A percentile compares a stretch with the other conserved stretches of the same genome.
Evolutionary conservation across 2,113 vertebrate genomes (phyloP).

Genomic region (Alethe castanea): DNA sequence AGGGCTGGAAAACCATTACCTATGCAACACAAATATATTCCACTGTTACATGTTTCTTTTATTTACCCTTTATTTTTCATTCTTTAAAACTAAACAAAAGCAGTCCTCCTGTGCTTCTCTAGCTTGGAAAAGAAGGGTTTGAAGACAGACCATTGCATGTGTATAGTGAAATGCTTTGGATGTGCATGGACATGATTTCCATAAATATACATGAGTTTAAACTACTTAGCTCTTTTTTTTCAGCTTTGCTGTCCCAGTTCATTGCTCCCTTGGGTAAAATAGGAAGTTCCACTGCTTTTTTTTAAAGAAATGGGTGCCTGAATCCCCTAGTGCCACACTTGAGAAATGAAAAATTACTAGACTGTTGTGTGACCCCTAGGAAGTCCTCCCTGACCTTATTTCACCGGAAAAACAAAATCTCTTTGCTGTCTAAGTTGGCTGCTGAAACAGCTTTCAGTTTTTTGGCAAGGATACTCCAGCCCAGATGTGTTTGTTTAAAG

Average conservation of each 20-base stretch:
- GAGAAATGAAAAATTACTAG: neutral
- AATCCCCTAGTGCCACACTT: neutral
- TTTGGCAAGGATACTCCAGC: neutral
- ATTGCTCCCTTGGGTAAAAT: neutral
- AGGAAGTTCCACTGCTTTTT: neutral
- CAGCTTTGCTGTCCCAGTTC: neutral
- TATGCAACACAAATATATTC: neutral
- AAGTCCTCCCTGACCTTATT: neutral
- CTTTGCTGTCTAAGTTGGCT: neutral
- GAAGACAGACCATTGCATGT: neutral
- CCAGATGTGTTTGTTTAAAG: neutral
- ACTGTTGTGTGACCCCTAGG: neutral
- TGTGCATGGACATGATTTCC: neutral
- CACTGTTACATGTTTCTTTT: neutral
- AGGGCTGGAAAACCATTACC: neutral
- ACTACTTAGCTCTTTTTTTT: neutral
- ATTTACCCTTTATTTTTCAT: neutral
- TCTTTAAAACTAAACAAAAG: neutral
- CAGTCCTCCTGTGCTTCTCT: neutral
- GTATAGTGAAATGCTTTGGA: neutral
- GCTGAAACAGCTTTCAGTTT: neutral
- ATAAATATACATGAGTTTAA: neutral
- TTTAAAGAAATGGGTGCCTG: neutral
- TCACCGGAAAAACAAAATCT: neutral
- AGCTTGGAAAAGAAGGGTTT: neutral